Conservation (phyloP, 2,113 vertebrate genomes). For the Sprattus sprattus region DNA sequence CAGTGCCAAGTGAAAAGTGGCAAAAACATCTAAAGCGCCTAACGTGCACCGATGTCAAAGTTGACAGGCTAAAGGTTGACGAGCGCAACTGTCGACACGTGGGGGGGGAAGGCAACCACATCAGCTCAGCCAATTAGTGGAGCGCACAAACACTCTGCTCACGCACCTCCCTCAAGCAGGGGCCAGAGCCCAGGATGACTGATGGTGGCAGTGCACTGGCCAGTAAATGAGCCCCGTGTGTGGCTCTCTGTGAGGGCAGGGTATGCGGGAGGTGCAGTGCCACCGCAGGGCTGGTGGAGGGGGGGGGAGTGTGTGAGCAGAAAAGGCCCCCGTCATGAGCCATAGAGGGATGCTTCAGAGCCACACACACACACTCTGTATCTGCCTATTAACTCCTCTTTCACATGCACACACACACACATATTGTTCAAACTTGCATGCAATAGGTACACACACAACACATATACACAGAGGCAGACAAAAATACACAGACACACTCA, state of each 20-base stretch:
- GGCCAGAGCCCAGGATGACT: too few relatives aligned
- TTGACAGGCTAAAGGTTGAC: background rate
- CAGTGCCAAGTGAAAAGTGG: background rate
- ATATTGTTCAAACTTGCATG: background rate
- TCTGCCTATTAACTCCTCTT: too few relatives aligned
- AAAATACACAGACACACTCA: background rate
- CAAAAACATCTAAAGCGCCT: background rate
- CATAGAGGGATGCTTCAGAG: background rate
- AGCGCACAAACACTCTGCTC: background rate
- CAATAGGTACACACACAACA: background rate
- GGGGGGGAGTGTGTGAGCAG: too few relatives aligned
- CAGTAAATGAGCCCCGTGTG: too few relatives aligned
- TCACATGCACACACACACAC: background rate
- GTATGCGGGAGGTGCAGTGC: too few relatives aligned
- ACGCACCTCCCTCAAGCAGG: background rate
- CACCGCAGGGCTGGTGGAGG: too few relatives aligned
- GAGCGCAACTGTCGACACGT: background rate
- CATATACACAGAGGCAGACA: background rate
- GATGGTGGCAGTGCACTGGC: too few relatives aligned
- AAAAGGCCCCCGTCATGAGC: background rate
- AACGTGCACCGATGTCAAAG: background rate
- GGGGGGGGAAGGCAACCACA: background rate
- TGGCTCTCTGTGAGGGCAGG: too few relatives aligned
- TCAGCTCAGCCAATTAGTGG: background rate
- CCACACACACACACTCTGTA: background rate